Base-by-base conservation (phyloP, 2,888 invertebrate species). In the Plebejus melissa region DNA sequence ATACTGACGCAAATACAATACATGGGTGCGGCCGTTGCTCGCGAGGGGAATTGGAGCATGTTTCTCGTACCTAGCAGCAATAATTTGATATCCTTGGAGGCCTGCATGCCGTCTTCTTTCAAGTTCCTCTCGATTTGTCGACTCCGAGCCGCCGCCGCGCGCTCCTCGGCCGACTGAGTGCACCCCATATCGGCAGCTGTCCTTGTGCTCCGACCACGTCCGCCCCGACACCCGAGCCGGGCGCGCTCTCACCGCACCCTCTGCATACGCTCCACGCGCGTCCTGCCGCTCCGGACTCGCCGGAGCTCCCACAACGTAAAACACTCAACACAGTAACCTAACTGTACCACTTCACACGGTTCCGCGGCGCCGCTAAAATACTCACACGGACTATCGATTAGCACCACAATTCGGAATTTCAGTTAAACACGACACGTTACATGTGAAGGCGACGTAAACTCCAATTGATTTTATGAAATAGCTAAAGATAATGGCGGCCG, bases 151-250 rank as follows among this genome's bases (percentile, higher is more conserved):
- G 98, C 96, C 88, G 99, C 99, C 89, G 98, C 98, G 94, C 99
- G 96, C 95, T 99, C 99, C 94, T 99, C 99, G 85, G 99, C 99
- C 94, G 99, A 99, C 96, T 99, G 98, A 94, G 99, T 98, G 96
- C 99, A 99, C 95, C 99, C 99, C 99, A 99, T 99, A 89, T 90
- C 93, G 93, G 94, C 90, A 88, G 93, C 90, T 90, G 91, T 94
- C 89, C 86, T 86, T 87, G 86, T 85, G 86, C 87, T 89, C 90
- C 87, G 87, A 89, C 91, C 90, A 89, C 90, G 88, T 91, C 90
- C 88, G 91, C 91, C 92, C 89, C 90, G 89, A 90, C 88, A 88
- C 89, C 91, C 92, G 92, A 94, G 92, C 89, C 91, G 90, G 92
- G 94, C 94, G 94, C 93, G 94, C 92, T 94, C 89, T 94, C 94